These are phyloP conservation scores for Sclerurus mexicanus DNA, from an alignment of 2,113 vertebrate genomes.

Conservation along the genomic window DNA sequence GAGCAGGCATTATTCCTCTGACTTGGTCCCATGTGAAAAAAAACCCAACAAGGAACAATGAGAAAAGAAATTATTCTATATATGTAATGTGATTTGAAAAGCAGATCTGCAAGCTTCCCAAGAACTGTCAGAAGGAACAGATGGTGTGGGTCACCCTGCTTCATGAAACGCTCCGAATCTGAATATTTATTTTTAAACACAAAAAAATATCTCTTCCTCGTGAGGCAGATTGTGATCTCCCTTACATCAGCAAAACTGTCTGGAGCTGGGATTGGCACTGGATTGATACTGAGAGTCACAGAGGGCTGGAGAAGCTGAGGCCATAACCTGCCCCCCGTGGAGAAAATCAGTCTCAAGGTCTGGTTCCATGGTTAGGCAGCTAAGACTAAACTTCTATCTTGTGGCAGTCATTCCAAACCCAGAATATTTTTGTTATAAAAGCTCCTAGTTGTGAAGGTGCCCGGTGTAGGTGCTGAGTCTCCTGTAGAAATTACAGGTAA, in stretches of 20 bases:
- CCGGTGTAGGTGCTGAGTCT: not conserved
- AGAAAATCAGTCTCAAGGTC: not conserved
- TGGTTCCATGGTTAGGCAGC: not conserved
- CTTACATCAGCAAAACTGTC: conserved; percentile 50
- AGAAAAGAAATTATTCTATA: not conserved
- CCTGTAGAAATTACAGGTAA: not conserved
- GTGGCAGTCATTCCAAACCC: not conserved
- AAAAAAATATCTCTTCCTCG: not conserved
- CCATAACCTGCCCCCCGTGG: not conserved
- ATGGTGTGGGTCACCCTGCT: conserved; percentile 53
- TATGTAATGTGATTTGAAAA: not conserved
- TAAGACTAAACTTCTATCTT: not conserved
- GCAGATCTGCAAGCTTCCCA: not conserved
- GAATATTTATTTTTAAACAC: conserved; percentile 39
- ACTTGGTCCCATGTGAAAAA: not conserved
- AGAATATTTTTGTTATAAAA: not conserved
- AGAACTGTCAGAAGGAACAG: conserved; percentile 21
- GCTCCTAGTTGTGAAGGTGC: not conserved
- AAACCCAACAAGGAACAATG: not conserved
- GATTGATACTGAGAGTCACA: not conserved
- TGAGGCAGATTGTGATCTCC: conserved; percentile 19
- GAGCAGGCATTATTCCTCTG: not conserved
- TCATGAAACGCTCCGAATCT: conserved; percentile 3
- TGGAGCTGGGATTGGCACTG: not conserved
- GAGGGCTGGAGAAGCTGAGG: not conserved